Conservation (phyloP, 1,140 invertebrate species). For the Colletes latitarsis region DNA sequence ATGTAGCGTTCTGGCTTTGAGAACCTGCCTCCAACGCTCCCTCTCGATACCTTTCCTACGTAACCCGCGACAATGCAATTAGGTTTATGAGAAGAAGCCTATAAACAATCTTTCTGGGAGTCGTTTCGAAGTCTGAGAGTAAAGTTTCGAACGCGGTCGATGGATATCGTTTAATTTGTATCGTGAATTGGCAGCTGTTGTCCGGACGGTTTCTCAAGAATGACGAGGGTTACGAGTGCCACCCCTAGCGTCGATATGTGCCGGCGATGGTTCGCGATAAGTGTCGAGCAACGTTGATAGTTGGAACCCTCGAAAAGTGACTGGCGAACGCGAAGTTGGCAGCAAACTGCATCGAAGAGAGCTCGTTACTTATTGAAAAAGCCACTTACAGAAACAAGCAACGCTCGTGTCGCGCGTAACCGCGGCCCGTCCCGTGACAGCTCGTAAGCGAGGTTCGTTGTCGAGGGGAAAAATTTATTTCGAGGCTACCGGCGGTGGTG, state of each 20-base stretch:
- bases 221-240: not conserved
- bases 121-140: no score
- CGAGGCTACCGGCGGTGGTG: conserved; percentile 60
- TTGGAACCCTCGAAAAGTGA: not conserved
- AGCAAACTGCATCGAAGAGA: not conserved
- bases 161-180: no score
- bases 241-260: not conserved
- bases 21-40: no score
- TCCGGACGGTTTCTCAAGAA: not conserved
- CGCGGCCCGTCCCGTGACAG: conserved; percentile 11
- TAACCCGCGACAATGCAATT: no score
- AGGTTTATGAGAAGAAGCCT: no score
- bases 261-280: no score
- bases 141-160: no score
- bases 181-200: no score
- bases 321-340: not conserved
- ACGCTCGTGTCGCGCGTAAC: conserved; percentile 30
- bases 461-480: conserved; percentile 56
- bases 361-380: conserved; percentile 23
- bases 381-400: conserved; percentile 26
- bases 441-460: conserved; percentile 38
- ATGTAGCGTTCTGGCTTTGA: no score
- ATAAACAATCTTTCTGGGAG: no score
- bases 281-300: no score
- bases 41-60: no score